phyloP scores from a whole-genome alignment of 1,140 invertebrate genomes.

The Drosophila bipectinata region DNA sequence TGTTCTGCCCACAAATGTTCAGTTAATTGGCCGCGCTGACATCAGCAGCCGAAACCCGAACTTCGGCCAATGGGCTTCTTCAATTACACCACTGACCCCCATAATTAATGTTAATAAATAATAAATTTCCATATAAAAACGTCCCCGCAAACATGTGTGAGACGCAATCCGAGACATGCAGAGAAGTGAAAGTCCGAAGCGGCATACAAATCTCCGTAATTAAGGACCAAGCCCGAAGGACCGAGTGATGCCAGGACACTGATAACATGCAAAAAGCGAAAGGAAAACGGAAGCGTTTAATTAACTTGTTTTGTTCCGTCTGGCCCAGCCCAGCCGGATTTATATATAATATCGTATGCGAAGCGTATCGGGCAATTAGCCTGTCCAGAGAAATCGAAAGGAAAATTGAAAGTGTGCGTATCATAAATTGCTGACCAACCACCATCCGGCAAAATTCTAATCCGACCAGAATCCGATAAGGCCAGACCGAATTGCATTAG shows the following conservation, averaged over 20 bases:
- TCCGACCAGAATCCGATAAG: constrained; percentile 9
- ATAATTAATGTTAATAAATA: constrained; percentile 82
- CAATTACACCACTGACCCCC: constrained; percentile 68
- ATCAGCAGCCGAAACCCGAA: constrained; percentile 71
- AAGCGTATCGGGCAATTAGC: constrained; percentile 68
- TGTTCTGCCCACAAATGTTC: constrained; percentile 50
- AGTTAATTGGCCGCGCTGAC: constrained; percentile 74
- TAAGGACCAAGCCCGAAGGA: constrained; percentile 35
- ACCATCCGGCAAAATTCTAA: constrained; percentile 6
- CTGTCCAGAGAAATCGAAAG: constrained; percentile 36
- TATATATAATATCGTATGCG: constrained; percentile 54
- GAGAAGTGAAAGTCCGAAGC: constrained; percentile 62
- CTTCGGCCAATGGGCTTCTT: constrained; percentile 38
- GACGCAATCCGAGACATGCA: constrained; percentile 54
- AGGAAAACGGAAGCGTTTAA: constrained; percentile 75
- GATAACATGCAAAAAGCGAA: constrained; percentile 66
- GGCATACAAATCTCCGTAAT: constrained; percentile 79
- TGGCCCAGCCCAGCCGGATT: constrained; percentile 30
- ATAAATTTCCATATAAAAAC: constrained; percentile 77
- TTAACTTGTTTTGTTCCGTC: constrained; percentile 74
- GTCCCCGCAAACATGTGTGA: constrained; percentile 49
- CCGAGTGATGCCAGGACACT: constrained; percentile 53
- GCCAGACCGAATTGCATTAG: constrained; percentile 44
- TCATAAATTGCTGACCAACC: constrained; percentile 57
- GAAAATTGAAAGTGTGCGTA: constrained; percentile 56